Percentiles rank a stretch among this genome's conserved stretches.
phyloP scores from a whole-genome alignment of 2,888 invertebrate genomes.

The Tyria jacobaeae region DNA sequence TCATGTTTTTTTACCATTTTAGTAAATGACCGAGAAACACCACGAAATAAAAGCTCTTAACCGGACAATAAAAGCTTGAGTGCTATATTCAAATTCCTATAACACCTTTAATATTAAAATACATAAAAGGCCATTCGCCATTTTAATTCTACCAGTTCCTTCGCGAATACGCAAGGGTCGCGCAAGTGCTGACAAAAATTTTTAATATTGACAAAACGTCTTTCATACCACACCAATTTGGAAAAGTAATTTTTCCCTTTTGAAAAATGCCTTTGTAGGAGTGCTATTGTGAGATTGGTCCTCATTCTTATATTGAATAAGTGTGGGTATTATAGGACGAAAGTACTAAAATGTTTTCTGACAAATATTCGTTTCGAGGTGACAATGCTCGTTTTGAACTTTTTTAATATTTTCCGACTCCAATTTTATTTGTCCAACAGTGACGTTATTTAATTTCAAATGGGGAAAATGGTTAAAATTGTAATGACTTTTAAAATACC shows the following conservation, averaged over 20 bases:
- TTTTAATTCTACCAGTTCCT: slow-evolving; percentile 47
- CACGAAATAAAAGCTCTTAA: slow-evolving; percentile 13
- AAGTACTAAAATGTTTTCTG: slow-evolving; percentile 30
- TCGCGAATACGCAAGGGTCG: slow-evolving; percentile 28
- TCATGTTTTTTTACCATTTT: neutral
- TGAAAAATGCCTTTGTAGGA: slow-evolving; percentile 48
- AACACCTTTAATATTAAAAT: slow-evolving; percentile 47
- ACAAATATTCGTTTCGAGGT: slow-evolving; percentile 40
- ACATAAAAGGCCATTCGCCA: slow-evolving; percentile 41
- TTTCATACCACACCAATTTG: slow-evolving; percentile 55
- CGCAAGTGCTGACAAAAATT: slow-evolving; percentile 39
- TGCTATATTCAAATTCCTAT: slow-evolving; percentile 28
- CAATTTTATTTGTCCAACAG: neutral
- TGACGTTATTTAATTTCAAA: neutral
- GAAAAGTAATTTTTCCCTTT: slow-evolving; percentile 57
- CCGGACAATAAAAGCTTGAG: slow-evolving; percentile 30
- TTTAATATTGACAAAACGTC: slow-evolving; percentile 57
- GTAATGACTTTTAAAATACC: too few relatives aligned
- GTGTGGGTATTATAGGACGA: slow-evolving; percentile 44
- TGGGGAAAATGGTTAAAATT: too few relatives aligned
- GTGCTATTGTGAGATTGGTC: slow-evolving; percentile 48
- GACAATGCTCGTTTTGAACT: slow-evolving; percentile 20
- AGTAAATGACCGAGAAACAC: neutral
- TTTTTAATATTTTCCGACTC: neutral
- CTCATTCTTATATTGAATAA: slow-evolving; percentile 50